Base-by-base conservation (phyloP, 2,113 vertebrate species). In the Crypturellus undulatus region DNA sequence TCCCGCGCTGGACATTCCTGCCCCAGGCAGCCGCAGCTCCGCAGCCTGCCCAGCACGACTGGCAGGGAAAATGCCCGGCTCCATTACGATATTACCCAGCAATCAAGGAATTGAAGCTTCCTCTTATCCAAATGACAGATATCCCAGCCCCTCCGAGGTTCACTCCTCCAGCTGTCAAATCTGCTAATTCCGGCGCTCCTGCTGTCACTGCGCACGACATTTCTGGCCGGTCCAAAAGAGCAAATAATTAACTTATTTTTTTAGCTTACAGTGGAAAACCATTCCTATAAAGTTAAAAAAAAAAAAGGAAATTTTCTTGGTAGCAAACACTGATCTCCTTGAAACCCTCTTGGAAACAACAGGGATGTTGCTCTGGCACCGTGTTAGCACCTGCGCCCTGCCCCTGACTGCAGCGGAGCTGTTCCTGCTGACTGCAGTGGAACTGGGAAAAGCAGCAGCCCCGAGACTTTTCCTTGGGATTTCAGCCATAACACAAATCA, bases 101-200 rank as follows among this genome's bases (percentile, higher is more conserved):
- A 91, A 90, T 90, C 92, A 95, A 14, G 90, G 88, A 84, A 96
- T 92, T 93, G 93, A 86, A 89, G 80, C 40, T 65, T 24, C 62
- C 96, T 96, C 92, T 96, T 84, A 93, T 87, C 94, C 94, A 96
- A 77, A 96, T 96, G 63, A 92, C 90, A 88, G 77, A 58, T 78
- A 73, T 79, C 80, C 52, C 77, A 60, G 10, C 21, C 88, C 62
- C 79, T 65, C 73, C 0, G 2, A 76, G 1, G 1, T 79, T 80
- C 87, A 30, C 82, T 94, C 90, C 95, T 95, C 28, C 90, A 81
- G 92, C 96, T 96, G 93, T 95, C 96, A 96, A 9, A 73, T 40
- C 91, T 85, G 75, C 76, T 91, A 68, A 73, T 42, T 59, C 79
- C 60, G 84, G 11, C 47, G 3, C 90, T 90, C 22, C 0, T 0